Evolutionary conservation across 2,113 vertebrate species (phyloP).

Genomic region (Castor canadensis): DNA sequence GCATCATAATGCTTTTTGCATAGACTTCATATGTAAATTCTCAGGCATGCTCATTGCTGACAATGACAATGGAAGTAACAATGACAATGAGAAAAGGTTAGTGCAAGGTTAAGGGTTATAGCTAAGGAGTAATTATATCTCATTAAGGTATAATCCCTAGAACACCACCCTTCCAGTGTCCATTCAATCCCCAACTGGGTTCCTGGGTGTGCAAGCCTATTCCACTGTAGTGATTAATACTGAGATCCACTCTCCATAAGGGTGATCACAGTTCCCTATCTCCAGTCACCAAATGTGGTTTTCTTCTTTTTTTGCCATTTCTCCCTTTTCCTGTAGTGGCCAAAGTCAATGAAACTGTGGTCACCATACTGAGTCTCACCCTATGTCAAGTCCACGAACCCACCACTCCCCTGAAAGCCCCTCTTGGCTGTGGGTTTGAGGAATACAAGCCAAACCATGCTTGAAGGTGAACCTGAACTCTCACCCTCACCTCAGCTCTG

Average conservation of each 20-base stretch:
- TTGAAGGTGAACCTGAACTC: not conserved
- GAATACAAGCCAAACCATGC: not conserved
- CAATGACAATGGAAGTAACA: not conserved
- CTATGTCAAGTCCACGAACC: not conserved
- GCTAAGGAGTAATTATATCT: no score
- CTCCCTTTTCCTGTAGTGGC: not conserved
- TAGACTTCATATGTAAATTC: not conserved
- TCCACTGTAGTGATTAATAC: not conserved
- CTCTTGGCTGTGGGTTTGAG: not conserved
- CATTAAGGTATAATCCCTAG: no score
- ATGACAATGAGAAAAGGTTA: not conserved
- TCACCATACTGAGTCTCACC: not conserved
- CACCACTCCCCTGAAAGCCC: no score
- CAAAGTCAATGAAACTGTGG: not conserved
- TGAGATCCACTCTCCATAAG: not conserved
- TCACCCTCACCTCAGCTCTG: no score
- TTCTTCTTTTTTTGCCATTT: not conserved
- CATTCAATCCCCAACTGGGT: not conserved
- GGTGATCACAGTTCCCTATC: not conserved
- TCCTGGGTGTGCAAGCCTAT: no score
- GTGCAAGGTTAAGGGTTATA: no score
- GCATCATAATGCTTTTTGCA: not conserved
- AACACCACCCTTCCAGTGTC: not conserved
- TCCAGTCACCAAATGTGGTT: rapidly evolving
- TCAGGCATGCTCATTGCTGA: not conserved